phyloP scores from a whole-genome alignment of 2,797 vertebrate species.

The Onychomys torridus region DNA sequence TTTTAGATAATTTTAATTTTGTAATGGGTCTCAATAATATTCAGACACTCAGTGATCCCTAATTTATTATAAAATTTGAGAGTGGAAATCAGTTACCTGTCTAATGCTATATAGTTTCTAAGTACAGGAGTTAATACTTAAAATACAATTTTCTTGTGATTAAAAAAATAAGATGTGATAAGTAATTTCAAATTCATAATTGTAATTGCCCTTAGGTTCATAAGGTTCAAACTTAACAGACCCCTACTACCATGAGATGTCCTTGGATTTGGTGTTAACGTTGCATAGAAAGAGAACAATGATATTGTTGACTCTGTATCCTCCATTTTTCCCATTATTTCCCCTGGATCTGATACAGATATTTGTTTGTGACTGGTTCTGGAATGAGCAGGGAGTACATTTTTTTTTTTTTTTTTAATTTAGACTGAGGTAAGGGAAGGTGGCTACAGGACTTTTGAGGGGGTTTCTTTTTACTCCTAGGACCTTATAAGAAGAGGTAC shows the following conservation, averaged over 20 bases:
- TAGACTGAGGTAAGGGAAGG: neutral
- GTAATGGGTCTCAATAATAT: neutral
- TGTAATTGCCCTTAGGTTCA: slow-evolving; percentile 47
- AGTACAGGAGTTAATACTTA: slow-evolving; percentile 17
- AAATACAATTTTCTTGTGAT: neutral
- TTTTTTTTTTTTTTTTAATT: neutral
- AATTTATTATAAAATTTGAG: slow-evolving; percentile 9
- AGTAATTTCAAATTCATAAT: slow-evolving; percentile 44
- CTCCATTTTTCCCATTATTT: neutral
- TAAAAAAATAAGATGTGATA: neutral
- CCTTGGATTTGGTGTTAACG: neutral
- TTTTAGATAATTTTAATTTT: slow-evolving; percentile 40
- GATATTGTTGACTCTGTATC: neutral
- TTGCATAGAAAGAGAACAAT: neutral
- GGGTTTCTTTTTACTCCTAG: neutral
- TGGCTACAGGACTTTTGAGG: neutral
- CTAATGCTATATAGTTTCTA: neutral
- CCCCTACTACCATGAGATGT: neutral
- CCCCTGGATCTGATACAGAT: neutral
- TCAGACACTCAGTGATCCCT: neutral
- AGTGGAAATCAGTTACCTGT: slow-evolving; percentile 9
- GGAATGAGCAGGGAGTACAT: neutral
- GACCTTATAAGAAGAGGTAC: neutral
- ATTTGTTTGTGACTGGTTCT: neutral
- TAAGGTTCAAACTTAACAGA: neutral